Base-by-base conservation (phyloP, 2,888 invertebrate genomes). In the Thumatha senex region DNA sequence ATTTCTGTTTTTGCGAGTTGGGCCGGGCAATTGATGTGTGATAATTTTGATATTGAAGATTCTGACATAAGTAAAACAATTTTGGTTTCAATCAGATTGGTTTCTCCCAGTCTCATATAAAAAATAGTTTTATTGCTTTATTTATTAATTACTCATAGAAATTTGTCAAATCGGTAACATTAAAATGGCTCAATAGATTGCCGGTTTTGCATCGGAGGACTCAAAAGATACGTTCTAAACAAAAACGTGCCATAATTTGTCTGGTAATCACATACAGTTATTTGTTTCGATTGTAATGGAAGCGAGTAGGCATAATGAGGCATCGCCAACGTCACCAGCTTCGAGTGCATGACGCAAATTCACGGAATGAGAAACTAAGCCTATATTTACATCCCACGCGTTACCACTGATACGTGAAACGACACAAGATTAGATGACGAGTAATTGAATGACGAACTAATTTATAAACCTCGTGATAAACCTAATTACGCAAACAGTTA, bases 341-440 rank as follows among this genome's bases (percentile, higher is more conserved):
- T 72, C 67, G 64, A 78, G 76, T 70, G 67, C 68, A 76, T 82
- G 85, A 85, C 84, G 82, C 80, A 84, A 68, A 65, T 69, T 70
- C 66, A 63, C 68, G 69, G 70, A 74, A 80, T 77, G 74, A 73
- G 72, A 78, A 74, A 69, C 69, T 71, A 70, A 70, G 66, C 76
- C 78, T 74, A 76, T 76, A 74, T 74, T 71, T 61, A 53, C 76
- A 62, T 63, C 82, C 80, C 79, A 84, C 82, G 75, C 78, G 56
- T 51, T 40, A 38, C 54, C 59, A 59, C 66, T 55, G 63, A 67
- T 67, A 72, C 71, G 67, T 71, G 71, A 72, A 69, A 54, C 51
- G 61, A 72, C 58, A 74, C 70, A 67, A 72, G 74, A 75, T 78
- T 76, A 79, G 70, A 64, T 61, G 64, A 65, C 68, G 67, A 65